Evolutionary conservation across 1,140 invertebrate species (phyloP), one percentile per base, ranked within the genome.

Genomic region (Magallana ariakensis): DNA sequence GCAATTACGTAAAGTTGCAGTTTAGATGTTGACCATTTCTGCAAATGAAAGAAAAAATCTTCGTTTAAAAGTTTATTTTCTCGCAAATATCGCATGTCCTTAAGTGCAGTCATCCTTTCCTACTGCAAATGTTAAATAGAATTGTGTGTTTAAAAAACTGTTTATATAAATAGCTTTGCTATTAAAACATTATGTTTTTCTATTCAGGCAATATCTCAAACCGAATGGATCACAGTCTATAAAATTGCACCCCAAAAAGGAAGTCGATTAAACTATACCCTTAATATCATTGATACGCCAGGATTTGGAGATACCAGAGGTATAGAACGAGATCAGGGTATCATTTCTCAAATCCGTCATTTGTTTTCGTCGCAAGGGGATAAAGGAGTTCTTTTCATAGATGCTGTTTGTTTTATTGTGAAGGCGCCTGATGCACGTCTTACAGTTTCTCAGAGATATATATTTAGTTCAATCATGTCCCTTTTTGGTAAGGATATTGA

Each of bases 401-500:
- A 92, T 87, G 88, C 90, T 19, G 55, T 90, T 70, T 88, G 87
- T 70, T 87, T 90, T 58, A 46, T 90, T 57, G 80, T 85, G 0
- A 83, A 88, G 62, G 83, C 89, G 54, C 89, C 89, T 16, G 53
- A 87, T 15, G 86, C 88, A 16, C 86, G 89, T 16, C 66, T 90
- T 16, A 89, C 87, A 10, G 57, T 33, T 19, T 26, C 86, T 13
- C 89, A 90, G 70, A 87, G 56, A 55, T 92, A 92, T 87, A 89
- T 92, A 15, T 91, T 91, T 66, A 80, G 92, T 54, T 62, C 87
- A 11, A 88, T 92, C 54, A 56, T 92, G 57, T 89, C 90, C 13
- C 70, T 92, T 16, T 92, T 92, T 86, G 91, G 91, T 6, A 89
- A 91, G 58, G 90, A 92, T 54, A 89, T 92, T 53, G 85, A 84